phyloP scores from a whole-genome alignment of 2,888 invertebrate genomes.

The Tuta absoluta region DNA sequence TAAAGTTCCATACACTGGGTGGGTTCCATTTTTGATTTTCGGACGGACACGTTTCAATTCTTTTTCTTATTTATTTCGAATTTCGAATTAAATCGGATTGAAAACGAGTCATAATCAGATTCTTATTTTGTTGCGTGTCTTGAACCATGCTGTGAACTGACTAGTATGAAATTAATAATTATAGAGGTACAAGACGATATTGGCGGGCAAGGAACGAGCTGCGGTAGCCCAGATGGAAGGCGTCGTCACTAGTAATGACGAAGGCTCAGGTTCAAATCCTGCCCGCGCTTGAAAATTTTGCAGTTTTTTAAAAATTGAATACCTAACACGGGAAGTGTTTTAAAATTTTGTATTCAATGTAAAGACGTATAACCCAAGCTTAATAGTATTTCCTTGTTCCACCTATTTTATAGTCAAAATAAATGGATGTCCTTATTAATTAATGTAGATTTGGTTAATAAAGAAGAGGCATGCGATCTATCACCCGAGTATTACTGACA shows the following conservation, averaged over 20 bases:
- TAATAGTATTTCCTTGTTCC: background rate
- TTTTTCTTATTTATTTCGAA: constrained; percentile 20
- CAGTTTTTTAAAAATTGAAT: no score
- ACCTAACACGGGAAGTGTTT: no score
- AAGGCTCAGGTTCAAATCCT: no score
- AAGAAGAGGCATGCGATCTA: background rate
- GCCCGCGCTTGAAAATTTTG: no score
- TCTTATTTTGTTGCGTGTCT: constrained; percentile 17
- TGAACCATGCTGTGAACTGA: background rate
- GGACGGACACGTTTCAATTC: constrained; percentile 20
- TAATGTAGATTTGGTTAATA: background rate
- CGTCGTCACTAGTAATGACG: no score
- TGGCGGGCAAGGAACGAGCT: no score
- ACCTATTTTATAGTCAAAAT: background rate
- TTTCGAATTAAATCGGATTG: constrained; percentile 22
- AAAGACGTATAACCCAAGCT: no score
- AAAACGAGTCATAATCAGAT: constrained; percentile 16
- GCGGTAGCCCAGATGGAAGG: no score
- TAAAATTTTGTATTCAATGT: no score
- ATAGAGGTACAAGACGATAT: no score
- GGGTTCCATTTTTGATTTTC: constrained; percentile 26
- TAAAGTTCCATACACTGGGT: constrained; percentile 22
- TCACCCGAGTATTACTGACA: background rate
- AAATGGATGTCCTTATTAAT: no score
- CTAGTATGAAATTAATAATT: background rate